Conservation (phyloP, 2,113 vertebrate species). For the Rhynchopsitta pachyrhyncha region DNA sequence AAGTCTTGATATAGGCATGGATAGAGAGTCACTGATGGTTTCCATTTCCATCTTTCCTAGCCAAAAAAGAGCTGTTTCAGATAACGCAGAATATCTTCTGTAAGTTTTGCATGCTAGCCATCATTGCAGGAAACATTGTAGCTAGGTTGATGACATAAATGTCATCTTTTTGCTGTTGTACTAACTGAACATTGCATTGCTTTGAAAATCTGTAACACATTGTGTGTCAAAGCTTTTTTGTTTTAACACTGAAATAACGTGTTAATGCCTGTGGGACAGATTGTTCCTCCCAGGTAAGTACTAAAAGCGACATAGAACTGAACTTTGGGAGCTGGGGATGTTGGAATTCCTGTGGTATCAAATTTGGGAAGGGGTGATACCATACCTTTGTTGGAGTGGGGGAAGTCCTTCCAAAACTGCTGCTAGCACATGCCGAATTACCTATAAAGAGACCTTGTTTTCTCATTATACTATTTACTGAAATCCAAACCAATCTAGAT, state of each 20-base stretch:
- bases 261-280: background rate
- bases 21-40: background rate
- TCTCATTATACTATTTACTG: background rate
- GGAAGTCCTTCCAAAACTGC: background rate
- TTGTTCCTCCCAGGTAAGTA: background rate
- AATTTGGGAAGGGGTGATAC: background rate
- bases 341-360: background rate
- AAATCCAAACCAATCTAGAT: background rate
- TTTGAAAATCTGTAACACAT: background rate
- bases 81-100: background rate
- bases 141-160: background rate
- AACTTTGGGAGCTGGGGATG: background rate
- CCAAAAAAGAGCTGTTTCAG: background rate
- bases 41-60: background rate
- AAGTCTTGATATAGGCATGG: background rate
- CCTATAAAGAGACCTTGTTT: background rate
- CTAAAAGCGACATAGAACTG: background rate
- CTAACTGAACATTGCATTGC: background rate
- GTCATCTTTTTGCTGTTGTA: background rate
- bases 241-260: background rate
- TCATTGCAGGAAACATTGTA: background rate
- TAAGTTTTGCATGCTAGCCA: background rate
- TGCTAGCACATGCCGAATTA: background rate
- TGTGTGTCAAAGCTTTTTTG: background rate
- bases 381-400: rapidly evolving